Base-by-base conservation (phyloP, 2,888 invertebrate genomes). In the Pegoplata infirma region DNA sequence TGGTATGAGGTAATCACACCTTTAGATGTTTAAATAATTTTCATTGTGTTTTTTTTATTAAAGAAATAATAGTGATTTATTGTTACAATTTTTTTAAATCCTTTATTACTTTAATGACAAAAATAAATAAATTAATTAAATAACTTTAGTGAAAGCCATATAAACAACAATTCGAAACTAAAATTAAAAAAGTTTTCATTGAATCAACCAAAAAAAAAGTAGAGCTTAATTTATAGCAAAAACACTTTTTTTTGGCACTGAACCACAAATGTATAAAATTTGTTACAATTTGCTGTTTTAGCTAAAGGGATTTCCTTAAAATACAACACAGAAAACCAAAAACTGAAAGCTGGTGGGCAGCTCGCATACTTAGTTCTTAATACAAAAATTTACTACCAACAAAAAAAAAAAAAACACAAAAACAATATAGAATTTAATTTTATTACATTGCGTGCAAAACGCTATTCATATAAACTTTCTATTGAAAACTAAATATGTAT, bases 211-310 rank as follows among this genome's bases (percentile, higher is more conserved):
- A 32, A 32, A 40, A 10, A 40, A 40, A 40, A n/a, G n/a, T n/a
- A 40, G 10, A 40, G 36, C n/a, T n/a, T n/a, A 40, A 40, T 4
- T n/a, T 4, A n/a, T 40, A 40, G 3, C 0, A n/a, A 40, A 40
- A 0, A 40, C 12, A n/a, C n/a, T 2, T 40, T 40, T 12, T 40
- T 40, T 12, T 40, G 36, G 36, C 36, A 55, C 59, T 59, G 59
- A 46, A 59, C 59, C 59, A 59, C 46, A 59, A 46, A 59, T 59
- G 46, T 46, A 16, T 23, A 40, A 44, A 58, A 58, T 58, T 44
- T 58, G 58, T 44, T 44, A 58, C 44, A 58, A 21, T 53, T 53
- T 53, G 3, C 10, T 32, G 32, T 12, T 4, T 10, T 6, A 28
- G 3, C 3, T 7, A 28, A 28, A 12, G 12, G 36, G 10, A 36